Evolutionary conservation across 2,113 vertebrate genomes (phyloP).

Genomic region (Lamprologus ornatipinnis): DNA sequence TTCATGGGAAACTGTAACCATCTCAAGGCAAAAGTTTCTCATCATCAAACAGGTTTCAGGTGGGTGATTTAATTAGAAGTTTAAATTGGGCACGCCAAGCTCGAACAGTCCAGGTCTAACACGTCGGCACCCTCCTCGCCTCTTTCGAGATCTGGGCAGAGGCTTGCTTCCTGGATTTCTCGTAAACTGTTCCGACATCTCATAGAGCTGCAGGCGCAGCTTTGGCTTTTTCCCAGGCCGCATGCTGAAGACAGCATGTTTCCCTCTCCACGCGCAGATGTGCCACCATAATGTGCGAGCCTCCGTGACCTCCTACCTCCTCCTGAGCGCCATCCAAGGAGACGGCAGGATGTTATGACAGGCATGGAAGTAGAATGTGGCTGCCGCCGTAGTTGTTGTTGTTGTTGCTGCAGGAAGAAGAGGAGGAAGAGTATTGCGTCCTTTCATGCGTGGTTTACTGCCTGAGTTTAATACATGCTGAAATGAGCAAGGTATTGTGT

Average conservation of each 20-base stretch:
- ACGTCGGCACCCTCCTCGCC: background rate
- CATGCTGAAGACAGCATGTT: background rate
- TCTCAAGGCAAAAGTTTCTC: background rate
- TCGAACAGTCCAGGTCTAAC: background rate
- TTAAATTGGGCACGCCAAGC: background rate
- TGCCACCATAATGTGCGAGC: conserved; percentile 14
- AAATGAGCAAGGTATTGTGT: conserved; percentile 30
- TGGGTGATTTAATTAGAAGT: background rate
- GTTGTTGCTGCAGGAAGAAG: background rate
- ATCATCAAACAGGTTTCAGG: background rate
- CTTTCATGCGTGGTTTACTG: conserved; percentile 38
- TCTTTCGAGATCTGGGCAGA: background rate
- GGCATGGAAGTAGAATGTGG: conserved; percentile 7
- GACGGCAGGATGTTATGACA: conserved; percentile 14
- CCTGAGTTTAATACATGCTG: conserved; percentile 35
- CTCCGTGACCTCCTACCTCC: conserved; percentile 13
- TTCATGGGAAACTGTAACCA: background rate
- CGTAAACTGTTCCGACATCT: background rate
- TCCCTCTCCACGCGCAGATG: background rate
- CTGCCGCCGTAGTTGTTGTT: background rate
- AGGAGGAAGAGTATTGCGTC: background rate
- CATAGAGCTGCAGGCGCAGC: background rate
- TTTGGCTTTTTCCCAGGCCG: background rate
- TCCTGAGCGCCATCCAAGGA: conserved; percentile 10
- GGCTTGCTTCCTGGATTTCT: background rate